phyloP scores from a whole-genome alignment of 2,888 invertebrate genomes.

The Bunonema sp. region DNA sequence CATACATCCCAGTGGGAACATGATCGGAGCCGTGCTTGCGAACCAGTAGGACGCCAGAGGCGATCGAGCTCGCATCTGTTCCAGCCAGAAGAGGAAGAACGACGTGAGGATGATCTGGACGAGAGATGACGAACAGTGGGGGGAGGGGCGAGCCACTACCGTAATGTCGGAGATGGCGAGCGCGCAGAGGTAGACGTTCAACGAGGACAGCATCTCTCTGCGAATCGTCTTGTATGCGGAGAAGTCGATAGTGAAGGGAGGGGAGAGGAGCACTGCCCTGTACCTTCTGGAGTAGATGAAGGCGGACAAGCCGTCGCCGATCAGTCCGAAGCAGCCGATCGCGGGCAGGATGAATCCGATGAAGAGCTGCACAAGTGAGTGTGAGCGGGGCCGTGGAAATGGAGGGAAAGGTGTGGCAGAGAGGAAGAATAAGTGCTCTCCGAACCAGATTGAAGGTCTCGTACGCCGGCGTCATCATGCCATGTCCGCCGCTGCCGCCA shows the following conservation, averaged over 20 bases:
- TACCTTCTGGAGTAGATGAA: conserved; percentile 33
- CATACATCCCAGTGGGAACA: conserved; percentile 29
- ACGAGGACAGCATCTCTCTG: conserved; percentile 31
- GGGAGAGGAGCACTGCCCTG: too few species aligned
- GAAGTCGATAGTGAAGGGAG: too few species aligned
- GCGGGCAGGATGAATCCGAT: conserved; percentile 35
- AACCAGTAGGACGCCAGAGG: conserved; percentile 20
- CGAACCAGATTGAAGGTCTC: conserved; percentile 6
- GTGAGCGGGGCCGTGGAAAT: too few species aligned
- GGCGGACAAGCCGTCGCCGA: conserved; percentile 32
- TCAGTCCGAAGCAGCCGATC: conserved; percentile 31
- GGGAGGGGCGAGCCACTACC: too few species aligned
- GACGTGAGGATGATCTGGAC: conserved; percentile 27
- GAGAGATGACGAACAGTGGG: too few species aligned
- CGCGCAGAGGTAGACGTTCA: conserved; percentile 35
- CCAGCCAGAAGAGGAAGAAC: conserved; percentile 36
- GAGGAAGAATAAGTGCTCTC: too few species aligned
- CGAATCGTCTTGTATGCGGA: too few species aligned
- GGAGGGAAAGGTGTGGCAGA: too few species aligned
- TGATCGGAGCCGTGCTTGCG: conserved; percentile 26
- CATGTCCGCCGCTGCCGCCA: too few species aligned
- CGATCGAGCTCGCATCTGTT: conserved; percentile 30
- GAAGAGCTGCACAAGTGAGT: conserved; percentile 24
- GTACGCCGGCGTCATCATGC: too few species aligned
- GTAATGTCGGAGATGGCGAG: conserved; percentile 27